A percentile compares a stretch with the other conserved stretches of the same genome.
These are phyloP conservation scores for Eurystomus gularis DNA, from an alignment of 2,113 vertebrate genomes.

Conservation along the genomic window DNA sequence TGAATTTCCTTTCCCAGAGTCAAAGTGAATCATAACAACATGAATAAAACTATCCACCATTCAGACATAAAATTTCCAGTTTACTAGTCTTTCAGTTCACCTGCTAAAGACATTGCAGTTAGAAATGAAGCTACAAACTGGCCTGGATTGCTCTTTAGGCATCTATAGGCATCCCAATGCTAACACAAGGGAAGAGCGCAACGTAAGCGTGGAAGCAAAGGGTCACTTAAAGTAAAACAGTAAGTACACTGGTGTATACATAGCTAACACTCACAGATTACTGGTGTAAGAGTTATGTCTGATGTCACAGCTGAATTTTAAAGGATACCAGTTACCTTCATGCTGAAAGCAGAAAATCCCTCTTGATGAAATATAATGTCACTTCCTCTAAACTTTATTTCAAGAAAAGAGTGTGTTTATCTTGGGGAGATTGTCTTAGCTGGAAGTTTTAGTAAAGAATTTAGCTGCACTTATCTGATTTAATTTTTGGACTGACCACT, in stretches of 20 bases:
- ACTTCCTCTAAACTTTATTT: not conserved
- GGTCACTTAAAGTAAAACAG: not conserved
- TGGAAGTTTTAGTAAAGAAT: not conserved
- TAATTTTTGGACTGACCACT: not conserved
- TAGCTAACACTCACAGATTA: not conserved
- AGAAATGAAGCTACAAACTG: not conserved
- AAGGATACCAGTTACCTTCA: not conserved
- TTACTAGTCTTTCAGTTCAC: not conserved
- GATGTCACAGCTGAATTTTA: not conserved
- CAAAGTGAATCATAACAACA: not conserved
- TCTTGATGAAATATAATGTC: not conserved
- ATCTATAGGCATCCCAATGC: not conserved
- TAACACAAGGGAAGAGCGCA: rapidly evolving
- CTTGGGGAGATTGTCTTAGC: no score
- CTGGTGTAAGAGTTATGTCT: not conserved
- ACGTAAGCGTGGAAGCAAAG: rapidly evolving
- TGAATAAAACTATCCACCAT: not conserved
- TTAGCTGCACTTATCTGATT: not conserved
- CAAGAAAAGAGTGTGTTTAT: not conserved
- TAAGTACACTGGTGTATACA: not conserved
- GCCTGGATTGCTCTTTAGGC: not conserved
- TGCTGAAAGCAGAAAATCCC: not conserved
- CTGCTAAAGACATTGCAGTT: not conserved
- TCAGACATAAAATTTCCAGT: not conserved
- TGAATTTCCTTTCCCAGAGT: not conserved